phyloP scores from a whole-genome alignment of 2,797 vertebrate species.

The Aeoliscus strigatus region DNA sequence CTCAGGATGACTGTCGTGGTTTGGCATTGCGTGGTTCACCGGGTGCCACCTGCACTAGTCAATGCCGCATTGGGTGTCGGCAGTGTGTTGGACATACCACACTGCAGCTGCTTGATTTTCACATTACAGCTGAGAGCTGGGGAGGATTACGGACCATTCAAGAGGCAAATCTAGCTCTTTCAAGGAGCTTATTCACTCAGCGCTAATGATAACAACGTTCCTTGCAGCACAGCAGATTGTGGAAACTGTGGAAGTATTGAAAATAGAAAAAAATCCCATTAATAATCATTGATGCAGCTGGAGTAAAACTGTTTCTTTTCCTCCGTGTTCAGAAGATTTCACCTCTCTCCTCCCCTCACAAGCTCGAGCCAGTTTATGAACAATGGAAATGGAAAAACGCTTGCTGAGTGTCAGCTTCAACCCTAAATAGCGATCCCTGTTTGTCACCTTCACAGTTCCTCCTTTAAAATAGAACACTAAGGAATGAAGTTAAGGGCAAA shows the following conservation, averaged over 20 bases:
- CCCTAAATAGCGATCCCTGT: conserved; percentile 54
- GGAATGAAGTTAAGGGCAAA: conserved; percentile 63
- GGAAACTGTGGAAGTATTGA: no score
- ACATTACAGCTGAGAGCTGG: conserved; percentile 55
- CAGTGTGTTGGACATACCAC: conserved; percentile 45
- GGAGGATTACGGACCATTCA: conserved; percentile 59
- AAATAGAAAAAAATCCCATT: no score
- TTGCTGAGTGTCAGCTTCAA: conserved; percentile 42
- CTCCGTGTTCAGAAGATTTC: no score
- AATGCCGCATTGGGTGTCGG: conserved; percentile 18
- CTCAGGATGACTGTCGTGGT: conserved; percentile 43
- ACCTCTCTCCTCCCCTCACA: no score
- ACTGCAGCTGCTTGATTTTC: conserved; percentile 73
- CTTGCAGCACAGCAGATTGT: background rate
- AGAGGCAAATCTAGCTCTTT: conserved; percentile 26
- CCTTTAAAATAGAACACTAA: conserved; percentile 60
- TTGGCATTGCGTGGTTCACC: conserved; percentile 36
- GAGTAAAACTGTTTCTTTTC: no score
- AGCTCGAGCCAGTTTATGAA: conserved; percentile 15
- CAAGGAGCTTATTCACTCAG: conserved; percentile 55
- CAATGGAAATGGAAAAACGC: conserved; percentile 52
- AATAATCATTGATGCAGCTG: no score
- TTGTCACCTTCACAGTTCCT: conserved; percentile 41
- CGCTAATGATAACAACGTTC: conserved; percentile 27
- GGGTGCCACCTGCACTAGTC: conserved; percentile 41